Base-by-base conservation (phyloP, 2,888 invertebrate genomes). In the Portevinia maculata region DNA sequence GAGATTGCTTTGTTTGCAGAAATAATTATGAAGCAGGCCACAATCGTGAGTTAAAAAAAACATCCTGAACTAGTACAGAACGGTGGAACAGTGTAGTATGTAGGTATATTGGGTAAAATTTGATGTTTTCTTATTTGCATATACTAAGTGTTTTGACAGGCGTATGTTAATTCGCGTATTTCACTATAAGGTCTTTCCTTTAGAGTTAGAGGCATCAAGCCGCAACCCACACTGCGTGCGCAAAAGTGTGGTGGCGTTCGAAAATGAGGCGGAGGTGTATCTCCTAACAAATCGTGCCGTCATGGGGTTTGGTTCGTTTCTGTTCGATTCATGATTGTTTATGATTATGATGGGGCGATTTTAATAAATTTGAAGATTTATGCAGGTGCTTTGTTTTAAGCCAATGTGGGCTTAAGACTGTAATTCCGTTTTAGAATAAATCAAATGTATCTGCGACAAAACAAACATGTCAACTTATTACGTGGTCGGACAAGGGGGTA, bases 61-160 rank as follows among this genome's bases (percentile, higher is more conserved):
- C 13, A 6, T 28, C 9, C 28, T 3, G n/a, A 13, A 19, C 4
- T 3, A 44, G 8, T 13, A 39, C 13, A 48, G n/a, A 55, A 48
- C 50, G 39, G 48, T n/a, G n/a, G n/a, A n/a, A n/a, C n/a, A n/a
- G n/a, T n/a, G n/a, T n/a, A n/a, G n/a, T n/a, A n/a, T 62, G 32
- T 53, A 53, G n/a, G n/a, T 21, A 19, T 46, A 24, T 60, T 50
- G 55, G 44, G 52, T 21, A 75, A 55, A 62, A 60, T 65, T 71
- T 41, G 39, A 64, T 64, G 64, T 67, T 32, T 62, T 70, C 39
- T 60, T 60, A 83, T 78, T 83, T 83, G 71, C 83, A 83, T 83
- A 59, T 78, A 70, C 41, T 71, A 83, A 76, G 78, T 83, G 78
- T 83, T 83, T 83, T 71, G 78, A 83, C 81, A 81, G 64, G 64